phyloP scores from a whole-genome alignment of 1,140 invertebrate genomes.

The Spodoptera litura region DNA sequence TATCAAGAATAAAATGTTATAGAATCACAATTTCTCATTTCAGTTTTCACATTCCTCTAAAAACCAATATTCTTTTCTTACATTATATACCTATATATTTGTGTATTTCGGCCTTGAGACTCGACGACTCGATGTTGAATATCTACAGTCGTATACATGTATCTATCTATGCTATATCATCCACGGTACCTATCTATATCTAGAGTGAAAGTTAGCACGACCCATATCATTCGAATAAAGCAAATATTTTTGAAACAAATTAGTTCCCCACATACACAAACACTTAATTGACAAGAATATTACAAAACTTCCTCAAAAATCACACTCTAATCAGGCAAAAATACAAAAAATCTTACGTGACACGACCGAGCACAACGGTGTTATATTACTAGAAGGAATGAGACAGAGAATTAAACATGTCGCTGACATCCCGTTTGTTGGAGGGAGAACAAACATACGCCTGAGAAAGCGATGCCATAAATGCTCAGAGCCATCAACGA shows the following conservation, averaged over 20 bases:
- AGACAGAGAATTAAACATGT: conserved; percentile 77
- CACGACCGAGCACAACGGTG: conserved; percentile 85
- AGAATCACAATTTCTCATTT: conserved; percentile 48
- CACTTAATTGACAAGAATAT: conserved; percentile 54
- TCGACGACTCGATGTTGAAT: conserved; percentile 82
- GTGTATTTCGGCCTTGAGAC: conserved; percentile 85
- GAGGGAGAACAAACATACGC: conserved; percentile 79
- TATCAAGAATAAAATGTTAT: conserved; percentile 46
- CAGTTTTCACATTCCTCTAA: conserved; percentile 67
- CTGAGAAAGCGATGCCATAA: conserved; percentile 86
- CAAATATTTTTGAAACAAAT: conserved; percentile 52
- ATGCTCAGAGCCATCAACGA: conserved; percentile 77
- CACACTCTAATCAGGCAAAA: conserved; percentile 75
- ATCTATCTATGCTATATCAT: conserved; percentile 80
- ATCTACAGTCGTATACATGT: conserved; percentile 78
- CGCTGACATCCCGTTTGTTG: conserved; percentile 74
- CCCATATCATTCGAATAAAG: conserved; percentile 64
- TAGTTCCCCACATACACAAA: conserved; percentile 58
- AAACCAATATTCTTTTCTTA: conserved; percentile 74
- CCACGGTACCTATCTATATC: conserved; percentile 82
- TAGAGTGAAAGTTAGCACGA: conserved; percentile 85
- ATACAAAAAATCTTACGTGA: conserved; percentile 86
- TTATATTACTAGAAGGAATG: conserved; percentile 85
- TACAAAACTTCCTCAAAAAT: conserved; percentile 65
- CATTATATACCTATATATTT: conserved; percentile 76